Conservation (phyloP, 2,888 invertebrate genomes). For the Zootermopsis nevadensis region DNA sequence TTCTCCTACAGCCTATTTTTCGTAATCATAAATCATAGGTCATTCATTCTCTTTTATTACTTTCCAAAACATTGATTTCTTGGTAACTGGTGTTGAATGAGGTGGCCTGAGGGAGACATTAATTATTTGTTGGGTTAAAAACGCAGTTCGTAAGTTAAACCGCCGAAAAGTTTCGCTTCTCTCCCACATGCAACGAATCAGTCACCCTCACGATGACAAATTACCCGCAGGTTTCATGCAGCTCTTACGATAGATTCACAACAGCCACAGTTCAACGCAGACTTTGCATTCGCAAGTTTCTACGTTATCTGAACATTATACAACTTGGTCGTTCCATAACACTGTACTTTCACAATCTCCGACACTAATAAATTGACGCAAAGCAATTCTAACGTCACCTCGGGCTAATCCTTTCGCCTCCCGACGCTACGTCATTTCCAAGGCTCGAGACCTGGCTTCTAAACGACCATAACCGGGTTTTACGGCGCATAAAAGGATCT, state of each 20-base stretch:
- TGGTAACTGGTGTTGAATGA: neutral
- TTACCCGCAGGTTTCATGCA: neutral
- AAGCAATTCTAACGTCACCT: neutral
- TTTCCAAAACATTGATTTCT: neutral
- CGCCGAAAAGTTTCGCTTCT: neutral
- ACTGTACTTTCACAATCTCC: neutral
- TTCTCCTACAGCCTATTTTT: no score
- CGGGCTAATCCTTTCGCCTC: no score
- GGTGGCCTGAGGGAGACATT: neutral
- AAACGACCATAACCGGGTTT: no score
- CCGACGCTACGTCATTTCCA: no score
- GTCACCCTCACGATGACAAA: conserved; percentile 6
- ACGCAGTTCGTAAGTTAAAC: neutral
- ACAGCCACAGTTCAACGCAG: neutral
- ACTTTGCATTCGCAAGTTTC: neutral
- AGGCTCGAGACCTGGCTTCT: no score
- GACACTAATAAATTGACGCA: neutral
- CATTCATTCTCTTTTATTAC: neutral
- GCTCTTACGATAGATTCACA: neutral
- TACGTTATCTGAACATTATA: neutral
- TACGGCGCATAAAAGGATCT: no score
- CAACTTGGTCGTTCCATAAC: neutral
- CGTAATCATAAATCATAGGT: neutral
- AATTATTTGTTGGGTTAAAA: neutral
- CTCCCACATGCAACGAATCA: conserved; percentile 9